phyloP scores from a whole-genome alignment of 2,888 invertebrate species.

The Craniophora ligustri region DNA sequence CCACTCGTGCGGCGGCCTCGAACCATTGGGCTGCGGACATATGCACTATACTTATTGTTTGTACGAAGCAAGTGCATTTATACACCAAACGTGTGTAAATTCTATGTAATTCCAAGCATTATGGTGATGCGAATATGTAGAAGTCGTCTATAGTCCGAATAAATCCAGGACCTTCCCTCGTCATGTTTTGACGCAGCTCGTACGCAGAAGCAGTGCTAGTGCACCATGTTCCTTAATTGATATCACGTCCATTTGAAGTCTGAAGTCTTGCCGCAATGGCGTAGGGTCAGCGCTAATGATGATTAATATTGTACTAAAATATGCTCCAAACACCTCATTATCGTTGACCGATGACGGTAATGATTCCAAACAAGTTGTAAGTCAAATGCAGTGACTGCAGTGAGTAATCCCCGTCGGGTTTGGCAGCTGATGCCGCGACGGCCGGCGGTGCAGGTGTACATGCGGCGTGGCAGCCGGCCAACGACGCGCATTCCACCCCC shows the following conservation, averaged over 20 bases:
- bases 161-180: too few species aligned
- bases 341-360: slow-evolving; percentile 12
- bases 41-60: neutral
- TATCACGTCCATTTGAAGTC: too few species aligned
- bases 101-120: too few species aligned
- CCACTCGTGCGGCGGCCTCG: slow-evolving; percentile 32
- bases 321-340: slow-evolving; percentile 1
- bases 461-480: slow-evolving; percentile 27
- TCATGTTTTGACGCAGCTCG: too few species aligned
- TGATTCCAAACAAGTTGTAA: slow-evolving; percentile 4
- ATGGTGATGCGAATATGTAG: too few species aligned
- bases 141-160: too few species aligned
- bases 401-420: neutral
- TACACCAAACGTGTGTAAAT: neutral
- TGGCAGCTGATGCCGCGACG: slow-evolving; percentile 13
- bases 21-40: slow-evolving; percentile 6
- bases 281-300: too few species aligned
- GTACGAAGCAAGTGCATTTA: neutral
- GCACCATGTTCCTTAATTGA: too few species aligned
- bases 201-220: too few species aligned
- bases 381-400: neutral
- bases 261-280: too few species aligned
- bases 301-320: too few species aligned
- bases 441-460: neutral
- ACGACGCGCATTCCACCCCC: slow-evolving; percentile 1